Evolutionary conservation across 2,888 invertebrate genomes (phyloP), one percentile per base, ranked within the genome.

Genomic region (Eupithecia dodoneata): DNA sequence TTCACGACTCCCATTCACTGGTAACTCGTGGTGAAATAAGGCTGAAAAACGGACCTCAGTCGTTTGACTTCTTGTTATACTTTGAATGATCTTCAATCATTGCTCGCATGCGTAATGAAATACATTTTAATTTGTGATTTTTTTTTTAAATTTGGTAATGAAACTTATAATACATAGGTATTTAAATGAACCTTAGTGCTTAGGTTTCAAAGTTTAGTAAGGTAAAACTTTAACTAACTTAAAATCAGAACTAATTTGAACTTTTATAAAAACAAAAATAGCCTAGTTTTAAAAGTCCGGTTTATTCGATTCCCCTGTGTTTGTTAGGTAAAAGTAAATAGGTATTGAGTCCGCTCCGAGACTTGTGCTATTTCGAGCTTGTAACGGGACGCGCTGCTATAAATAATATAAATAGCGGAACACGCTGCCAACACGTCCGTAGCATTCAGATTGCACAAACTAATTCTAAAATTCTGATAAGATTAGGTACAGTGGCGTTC

Each of bases 291-390:
- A 55, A 55, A 18, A 55, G 15, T 52, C 18, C 30, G 63, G 65
- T 65, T 41, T 41, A 41, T 41, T 63, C 63, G 30, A 12, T 65
- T 65, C 65, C 4, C 30, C 13, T 65, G 66, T 66, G 42, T 42
- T 66, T 41, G 66, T 66, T 18, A 15, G 41, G 15, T 41, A 15
- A 52, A 59, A 42, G 42, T 66, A 42, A 42, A 41, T 66, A 15
- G 41, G 66, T 42, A 66, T 70, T 45, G 49, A 70, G 70, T 30
- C 12, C 18, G 18, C 76, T 71, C 70, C 52, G 71, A 72, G 78
- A 80, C 63, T 67, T 71, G 65, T n/a, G 73, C 81, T 85, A 85
- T 87, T 84, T 85, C 84, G 83, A 86, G 83, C 72, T 4, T 69
- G 76, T 77, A 80, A 83, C 84, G 81, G 82, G 82, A 83, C 78